Base-by-base conservation (phyloP, 2,888 invertebrate genomes). In the Campoplex nolae region DNA sequence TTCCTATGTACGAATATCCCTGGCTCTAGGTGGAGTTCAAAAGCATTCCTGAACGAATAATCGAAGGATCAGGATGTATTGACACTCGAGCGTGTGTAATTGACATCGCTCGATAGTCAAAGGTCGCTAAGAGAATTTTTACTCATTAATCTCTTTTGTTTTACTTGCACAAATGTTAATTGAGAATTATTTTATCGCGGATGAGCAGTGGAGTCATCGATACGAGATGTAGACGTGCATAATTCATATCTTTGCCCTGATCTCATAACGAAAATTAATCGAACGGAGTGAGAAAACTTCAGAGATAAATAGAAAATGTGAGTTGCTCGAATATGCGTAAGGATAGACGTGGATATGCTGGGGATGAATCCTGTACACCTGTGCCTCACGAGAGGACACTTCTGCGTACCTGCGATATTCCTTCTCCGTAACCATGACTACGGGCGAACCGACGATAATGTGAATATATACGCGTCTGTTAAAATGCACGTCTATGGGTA, bases 21-120 rank as follows among this genome's bases (percentile, higher is more conserved):
- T 28, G 18, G 18, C n/a, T 58, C 35, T 35, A 11, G 67, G 28
- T 7, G 51, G 35, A 85, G 75, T 80, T 88, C 88, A 89, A 94
- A 94, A 94, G 94, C 94, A 94, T 94, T 94, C 94, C 94, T 88
- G 90, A 87, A 91, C 88, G 89, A 90, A 91, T 92, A 91, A 91
- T 90, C 91, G 89, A 88, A 87, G 90, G 90, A 89, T 90, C 91
- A 90, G 54, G 92, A 94, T 23, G 6, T 94, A 94, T 94, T 94
- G 93, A 94, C 93, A 94, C 94, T 93, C 91, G 92, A 94, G 58
- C 65, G 62, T 65, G 75, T 83, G 81, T 88, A 86, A 89, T 87
- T 87, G 89, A 86, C 83, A 88, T 87, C 23, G 48, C 38, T 70
- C 18, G 23, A 86, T 78, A 86, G 84, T 85, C 70, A 85, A 79